Conservation (phyloP, 2,113 vertebrate genomes). For the Grantiella picta region DNA sequence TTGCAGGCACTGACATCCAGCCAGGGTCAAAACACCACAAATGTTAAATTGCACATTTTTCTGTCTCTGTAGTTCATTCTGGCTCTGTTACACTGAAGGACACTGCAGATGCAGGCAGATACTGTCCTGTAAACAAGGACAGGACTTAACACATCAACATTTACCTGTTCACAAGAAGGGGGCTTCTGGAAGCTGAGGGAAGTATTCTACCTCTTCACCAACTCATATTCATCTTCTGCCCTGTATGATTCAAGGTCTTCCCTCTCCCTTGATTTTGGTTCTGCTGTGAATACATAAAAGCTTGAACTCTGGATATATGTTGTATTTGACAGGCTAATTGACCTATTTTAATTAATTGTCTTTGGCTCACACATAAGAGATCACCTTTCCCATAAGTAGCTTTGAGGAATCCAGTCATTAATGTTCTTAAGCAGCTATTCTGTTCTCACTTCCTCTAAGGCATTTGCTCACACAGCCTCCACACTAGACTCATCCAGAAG, state of each 20-base stretch:
- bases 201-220: neutral
- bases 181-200: neutral
- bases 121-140: neutral
- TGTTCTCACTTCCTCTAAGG: slow-evolving; percentile 10
- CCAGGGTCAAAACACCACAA: neutral
- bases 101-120: neutral
- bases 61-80: neutral
- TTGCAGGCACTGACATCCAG: neutral
- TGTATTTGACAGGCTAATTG: slow-evolving; percentile 35
- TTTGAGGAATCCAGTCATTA: slow-evolving; percentile 51
- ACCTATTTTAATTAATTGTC: slow-evolving; percentile 38
- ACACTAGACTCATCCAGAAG: neutral
- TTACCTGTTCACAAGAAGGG: fast-evolving
- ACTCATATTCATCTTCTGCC: neutral
- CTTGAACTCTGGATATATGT: slow-evolving; percentile 3
- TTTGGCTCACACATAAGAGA: slow-evolving; percentile 10
- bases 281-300: neutral
- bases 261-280: neutral
- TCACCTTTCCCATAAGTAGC: slow-evolving; percentile 44
- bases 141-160: neutral
- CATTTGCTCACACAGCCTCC: slow-evolving; percentile 22
- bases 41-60: neutral
- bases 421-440: slow-evolving; percentile 41
- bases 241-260: neutral
- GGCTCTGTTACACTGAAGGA: neutral